Evolutionary conservation across 1,140 invertebrate species (phyloP).

Genomic region (Drosophila quadrilineata): DNA sequence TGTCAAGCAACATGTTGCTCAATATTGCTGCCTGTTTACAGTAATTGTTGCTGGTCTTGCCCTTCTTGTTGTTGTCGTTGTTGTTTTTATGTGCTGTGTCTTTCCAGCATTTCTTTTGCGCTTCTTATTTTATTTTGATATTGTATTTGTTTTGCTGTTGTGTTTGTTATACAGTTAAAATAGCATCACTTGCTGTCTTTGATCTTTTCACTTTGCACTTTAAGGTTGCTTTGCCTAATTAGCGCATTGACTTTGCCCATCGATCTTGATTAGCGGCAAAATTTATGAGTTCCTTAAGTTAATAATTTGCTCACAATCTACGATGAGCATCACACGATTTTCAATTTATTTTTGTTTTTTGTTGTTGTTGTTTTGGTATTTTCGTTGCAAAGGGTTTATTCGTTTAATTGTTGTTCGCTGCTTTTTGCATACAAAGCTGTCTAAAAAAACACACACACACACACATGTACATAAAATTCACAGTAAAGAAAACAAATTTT

Average conservation of each 20-base stretch:
- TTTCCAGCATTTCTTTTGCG: constrained; percentile 42
- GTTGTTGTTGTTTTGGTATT: constrained; percentile 10
- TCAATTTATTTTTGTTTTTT: constrained; percentile 1
- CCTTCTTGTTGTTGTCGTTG: constrained; percentile 21
- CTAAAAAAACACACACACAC: constrained; percentile 31
- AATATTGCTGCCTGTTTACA: constrained; percentile 11
- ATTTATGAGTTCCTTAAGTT: constrained; percentile 58
- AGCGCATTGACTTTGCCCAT: constrained; percentile 33
- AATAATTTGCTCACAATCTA: constrained; percentile 42
- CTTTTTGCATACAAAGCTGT: constrained; percentile 48
- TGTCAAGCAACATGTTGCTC: constrained; percentile 42
- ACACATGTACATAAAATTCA: no score
- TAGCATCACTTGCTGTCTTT: constrained; percentile 31
- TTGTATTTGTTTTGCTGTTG: constrained; percentile 13
- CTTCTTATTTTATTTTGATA: constrained; percentile 11
- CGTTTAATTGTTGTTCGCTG: constrained; percentile 40
- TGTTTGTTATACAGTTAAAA: constrained; percentile 37
- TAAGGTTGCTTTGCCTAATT: constrained; percentile 49
- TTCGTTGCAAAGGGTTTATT: constrained; percentile 28
- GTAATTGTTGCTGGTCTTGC: constrained; percentile 28
- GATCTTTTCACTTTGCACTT: constrained; percentile 6
- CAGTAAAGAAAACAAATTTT: no score
- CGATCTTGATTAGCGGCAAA: constrained; percentile 53
- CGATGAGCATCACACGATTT: constrained; percentile 50
- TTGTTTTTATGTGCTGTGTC: constrained; percentile 29